Evolutionary conservation across 1,140 invertebrate species (phyloP), one percentile per base, ranked within the genome.

Genomic region (Drosophila santomea): DNA sequence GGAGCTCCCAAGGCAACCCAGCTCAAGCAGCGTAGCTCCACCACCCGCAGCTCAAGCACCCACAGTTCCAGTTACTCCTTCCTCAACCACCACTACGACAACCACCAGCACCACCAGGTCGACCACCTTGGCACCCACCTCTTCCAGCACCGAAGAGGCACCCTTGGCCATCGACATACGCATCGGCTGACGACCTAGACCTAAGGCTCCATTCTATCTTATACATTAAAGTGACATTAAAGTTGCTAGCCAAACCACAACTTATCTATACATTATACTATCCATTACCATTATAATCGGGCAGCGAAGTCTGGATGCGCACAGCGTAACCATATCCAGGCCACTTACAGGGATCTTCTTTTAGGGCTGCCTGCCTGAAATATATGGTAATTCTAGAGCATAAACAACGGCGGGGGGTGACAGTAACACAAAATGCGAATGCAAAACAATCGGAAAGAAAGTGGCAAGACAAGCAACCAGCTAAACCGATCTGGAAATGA

Each of bases 381-480:
- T 68, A 72, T 86, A 72, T 86, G 73, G 66, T 66, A 64, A 77
- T 77, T 83, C 76, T 89, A 80, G 80, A 80, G 58, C 67, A 73
- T 88, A 88, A 88, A 83, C 80, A 83, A 88, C 48, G 28, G 44
- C 82, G 2, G 60, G 60, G 44, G 51, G 52, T 56, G 54, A 41
- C 51, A 39, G 25, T 48, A 58, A 64, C 38, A 75, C 55, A 61
- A 78, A 62, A 66, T 57, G 45, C 55, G 64, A 52, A 81, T 77
- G 64, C 57, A 75, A 74, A 74, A 66, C 68, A 67, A 86, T 71
- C 69, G 68, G 68, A 86, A 81, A 90, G 81, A 90, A 90, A 90
- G 86, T 90, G 62, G 78, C 59, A 61, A 54, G 54, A 43, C 41
- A 10, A 45, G 68, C 57, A 43, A 71, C 59, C 50, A 64, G 55